Base-by-base conservation (phyloP, 2,888 invertebrate genomes). In the Strigamia maritima region DNA sequence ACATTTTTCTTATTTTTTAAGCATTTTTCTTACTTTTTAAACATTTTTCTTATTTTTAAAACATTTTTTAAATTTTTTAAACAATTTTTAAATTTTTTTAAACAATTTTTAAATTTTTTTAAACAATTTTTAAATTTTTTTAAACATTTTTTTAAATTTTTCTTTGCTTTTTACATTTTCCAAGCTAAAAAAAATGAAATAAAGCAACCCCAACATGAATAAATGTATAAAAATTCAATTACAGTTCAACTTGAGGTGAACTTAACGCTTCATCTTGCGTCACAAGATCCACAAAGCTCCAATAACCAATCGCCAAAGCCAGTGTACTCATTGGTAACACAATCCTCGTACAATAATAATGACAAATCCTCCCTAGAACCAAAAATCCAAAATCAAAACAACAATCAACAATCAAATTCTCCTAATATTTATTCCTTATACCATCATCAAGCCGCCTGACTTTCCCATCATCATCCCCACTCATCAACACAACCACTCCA, bases 311-410 rank as follows among this genome's bases (percentile, higher is more conserved):
- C 31, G 86, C 85, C 22, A 87, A 79, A 24, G 86, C 85, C 76
- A 87, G 82, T 7, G 87, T 86, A 14, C 86, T 85, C 80, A 85
- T 83, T 2, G 87, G 87, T 80, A 87, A 83, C 0, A 83, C 82
- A 81, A 84, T 84, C 3, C 81, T 82, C 12, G 84, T 84, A 74
- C 81, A 82, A 81, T 83, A 86, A 79, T 84, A 83, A 79, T 82
- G 84, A 2, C 74, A 75, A 24, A 35, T 75, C 19, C 79, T 8
- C 35, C 79, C 81, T 80, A 54, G 54, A 10, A 44, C 38, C 3
- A 38, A n/a, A 76, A 38, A 76, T n/a, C n/a, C n/a, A n/a, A 60
- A 19, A 24, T 60, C 6, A 4, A 49, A 19, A 49, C 6, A 49
- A 49, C 3, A 49, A n/a, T 49, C n/a, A 4, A n/a, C n/a, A n/a